These are phyloP conservation scores for Rhynchonema sp. DNA, from an alignment of 2,888 invertebrate species.

Conservation along the genomic window DNA sequence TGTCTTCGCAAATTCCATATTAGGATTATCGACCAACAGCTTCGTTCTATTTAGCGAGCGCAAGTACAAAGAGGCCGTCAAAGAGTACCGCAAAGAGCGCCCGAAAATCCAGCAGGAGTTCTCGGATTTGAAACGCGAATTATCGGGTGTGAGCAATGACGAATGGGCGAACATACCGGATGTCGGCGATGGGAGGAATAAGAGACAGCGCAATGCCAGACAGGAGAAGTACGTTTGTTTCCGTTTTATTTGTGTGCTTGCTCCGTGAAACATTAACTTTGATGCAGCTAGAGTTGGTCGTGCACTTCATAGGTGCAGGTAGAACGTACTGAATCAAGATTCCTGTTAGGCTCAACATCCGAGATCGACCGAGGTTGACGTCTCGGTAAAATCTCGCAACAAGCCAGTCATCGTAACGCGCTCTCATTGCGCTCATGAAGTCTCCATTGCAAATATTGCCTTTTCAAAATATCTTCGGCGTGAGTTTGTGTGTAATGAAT, in stretches of 20 bases:
- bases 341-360: too few species aligned
- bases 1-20: too few species aligned
- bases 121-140: slow-evolving; percentile 63
- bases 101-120: slow-evolving; percentile 99
- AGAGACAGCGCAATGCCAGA: slow-evolving; percentile 80
- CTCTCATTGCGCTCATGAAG: too few species aligned
- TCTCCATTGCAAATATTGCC: too few species aligned
- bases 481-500: too few species aligned
- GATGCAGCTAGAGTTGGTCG: not conserved
- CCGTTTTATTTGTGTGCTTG: not conserved
- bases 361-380: too few species aligned
- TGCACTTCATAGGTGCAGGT: too few species aligned
- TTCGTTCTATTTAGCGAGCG: slow-evolving; percentile 38
- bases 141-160: slow-evolving; percentile 51
- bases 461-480: too few species aligned
- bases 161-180: slow-evolving; percentile 96
- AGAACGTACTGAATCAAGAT: too few species aligned
- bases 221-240: slow-evolving; percentile 50
- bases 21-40: too few species aligned
- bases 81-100: slow-evolving; percentile 85
- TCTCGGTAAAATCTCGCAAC: too few species aligned
- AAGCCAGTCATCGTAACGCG: too few species aligned
- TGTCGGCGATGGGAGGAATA: slow-evolving; percentile 94
- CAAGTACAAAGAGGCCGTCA: slow-evolving; percentile 49
- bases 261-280: not conserved